Evolutionary conservation across 2,888 invertebrate genomes (phyloP).

Genomic region (Mesorhabditis spiculigera): DNA sequence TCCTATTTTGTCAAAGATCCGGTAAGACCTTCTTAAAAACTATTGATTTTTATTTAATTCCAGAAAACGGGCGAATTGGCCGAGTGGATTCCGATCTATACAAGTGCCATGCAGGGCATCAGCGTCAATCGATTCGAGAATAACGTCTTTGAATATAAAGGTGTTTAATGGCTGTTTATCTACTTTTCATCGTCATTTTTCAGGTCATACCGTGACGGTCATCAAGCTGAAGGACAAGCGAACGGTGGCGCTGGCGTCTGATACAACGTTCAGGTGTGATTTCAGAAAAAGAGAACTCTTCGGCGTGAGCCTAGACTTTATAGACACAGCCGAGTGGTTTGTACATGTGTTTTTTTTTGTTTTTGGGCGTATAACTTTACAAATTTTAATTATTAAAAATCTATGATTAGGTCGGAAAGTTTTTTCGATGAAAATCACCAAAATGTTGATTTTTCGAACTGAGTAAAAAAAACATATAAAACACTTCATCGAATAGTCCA

Average conservation of each 20-base stretch:
- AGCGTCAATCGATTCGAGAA: conserved; percentile 53
- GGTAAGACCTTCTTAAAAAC: conserved; percentile 11
- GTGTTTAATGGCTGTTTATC: neutral
- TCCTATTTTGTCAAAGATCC: conserved; percentile 34
- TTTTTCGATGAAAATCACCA: no score
- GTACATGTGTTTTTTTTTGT: no score
- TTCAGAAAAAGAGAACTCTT: neutral
- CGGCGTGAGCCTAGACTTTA: neutral
- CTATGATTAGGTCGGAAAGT: no score
- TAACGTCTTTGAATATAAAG: conserved; percentile 47
- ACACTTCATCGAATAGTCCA: no score
- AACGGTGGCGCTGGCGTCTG: conserved; percentile 36
- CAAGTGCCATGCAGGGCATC: conserved; percentile 43
- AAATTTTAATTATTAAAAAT: no score
- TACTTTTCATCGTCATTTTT: neutral
- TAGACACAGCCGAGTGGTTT: no score
- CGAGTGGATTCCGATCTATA: conserved; percentile 45
- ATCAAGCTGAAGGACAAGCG: conserved; percentile 30
- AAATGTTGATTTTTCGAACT: neutral
- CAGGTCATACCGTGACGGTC: conserved; percentile 45
- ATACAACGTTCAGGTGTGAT: conserved; percentile 47
- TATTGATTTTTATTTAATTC: conserved; percentile 2
- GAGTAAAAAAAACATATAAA: no score
- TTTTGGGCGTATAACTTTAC: no score
- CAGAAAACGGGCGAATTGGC: neutral